Base-by-base conservation (phyloP, 2,888 invertebrate genomes). In the Penaeus monodon region DNA sequence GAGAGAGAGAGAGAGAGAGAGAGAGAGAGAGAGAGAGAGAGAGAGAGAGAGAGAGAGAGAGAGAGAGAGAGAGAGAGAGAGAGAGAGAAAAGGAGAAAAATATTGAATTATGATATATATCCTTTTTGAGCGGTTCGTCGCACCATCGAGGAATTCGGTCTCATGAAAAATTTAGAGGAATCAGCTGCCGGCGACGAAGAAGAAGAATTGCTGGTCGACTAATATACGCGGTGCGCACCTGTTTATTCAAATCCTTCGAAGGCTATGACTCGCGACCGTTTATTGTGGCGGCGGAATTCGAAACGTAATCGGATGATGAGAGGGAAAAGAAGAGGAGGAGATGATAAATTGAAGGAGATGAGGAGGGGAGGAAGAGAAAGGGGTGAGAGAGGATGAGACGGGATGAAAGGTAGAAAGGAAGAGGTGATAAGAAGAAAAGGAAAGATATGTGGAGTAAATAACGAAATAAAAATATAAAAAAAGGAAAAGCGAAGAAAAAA, bases 21-120 rank as follows among this genome's bases (percentile, higher is more conserved):
- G 4, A 64, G 64, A 63, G 63, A 63, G 64, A 79, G 64, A 79
- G 27, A 63, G 79, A 63, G 63, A 79, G 78, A 79, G 63, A 63
- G 27, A 79, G 63, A 79, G 27, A 79, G 27, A 57, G 63, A 63
- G 27, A 79, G 63, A 57, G 63, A 17, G 27, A n/a, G 22, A 64
- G 64, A 79, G 3, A 22, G 70, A 70, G 12, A n/a, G 24, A 24
- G 6, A 38, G 6, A 38, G 38, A 38, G 6, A 38, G 6, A 6
- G 6, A 38, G 6, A 6, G 6, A 38, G 6, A 6, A 44, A 44
- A 44, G 6, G 1, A 44, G 1, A 44, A 44, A 44, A 44, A 44
- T 10, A 44, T 10, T 38, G 10, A 8, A 10, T 44, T 44, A 44
- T 10, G 44, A 14, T 57, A 57, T 57, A 57, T 17, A 57, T 57